A percentile compares a stretch with the other conserved stretches of the same genome.
Conservation (phyloP, 2,113 vertebrate genomes). For the Oreochromis niloticus region DNA sequence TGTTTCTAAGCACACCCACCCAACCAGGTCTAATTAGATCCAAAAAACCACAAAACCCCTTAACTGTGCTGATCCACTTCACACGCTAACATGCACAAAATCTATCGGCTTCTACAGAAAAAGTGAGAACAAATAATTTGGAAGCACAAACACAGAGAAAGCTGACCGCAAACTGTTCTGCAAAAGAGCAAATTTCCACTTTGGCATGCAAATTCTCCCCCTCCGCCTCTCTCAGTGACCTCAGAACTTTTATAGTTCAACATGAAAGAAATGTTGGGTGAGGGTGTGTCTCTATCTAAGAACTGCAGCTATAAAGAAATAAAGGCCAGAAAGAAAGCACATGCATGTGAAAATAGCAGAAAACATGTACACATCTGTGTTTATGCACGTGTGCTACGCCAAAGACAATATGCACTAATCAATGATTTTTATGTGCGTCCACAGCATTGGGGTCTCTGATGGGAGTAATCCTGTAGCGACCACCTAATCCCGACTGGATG, state of each 20-base stretch:
- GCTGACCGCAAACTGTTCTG: not conserved
- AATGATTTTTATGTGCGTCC: not conserved
- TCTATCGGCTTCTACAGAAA: not conserved
- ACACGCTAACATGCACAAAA: not conserved
- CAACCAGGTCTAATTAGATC: not conserved
- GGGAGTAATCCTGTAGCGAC: constrained; percentile 22
- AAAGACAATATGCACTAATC: not conserved
- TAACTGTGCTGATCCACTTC: not conserved
- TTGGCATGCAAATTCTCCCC: not conserved
- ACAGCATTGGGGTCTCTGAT: not conserved
- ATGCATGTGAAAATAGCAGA: not conserved
- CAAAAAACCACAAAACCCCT: not conserved
- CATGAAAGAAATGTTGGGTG: constrained; percentile 8
- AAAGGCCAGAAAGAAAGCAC: not conserved
- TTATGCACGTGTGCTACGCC: not conserved
- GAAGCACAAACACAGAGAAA: not conserved
- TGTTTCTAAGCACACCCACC: not conserved
- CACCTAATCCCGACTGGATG: constrained; percentile 38
- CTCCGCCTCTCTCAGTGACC: not conserved
- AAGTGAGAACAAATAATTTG: not conserved
- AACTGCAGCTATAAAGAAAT: not conserved
- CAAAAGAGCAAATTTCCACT: constrained; percentile 17
- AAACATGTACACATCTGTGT: not conserved
- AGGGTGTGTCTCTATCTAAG: not conserved
- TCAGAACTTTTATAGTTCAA: constrained; percentile 39